phyloP scores from a whole-genome alignment of 2,797 vertebrate species.

The Ispidina lecontei region DNA sequence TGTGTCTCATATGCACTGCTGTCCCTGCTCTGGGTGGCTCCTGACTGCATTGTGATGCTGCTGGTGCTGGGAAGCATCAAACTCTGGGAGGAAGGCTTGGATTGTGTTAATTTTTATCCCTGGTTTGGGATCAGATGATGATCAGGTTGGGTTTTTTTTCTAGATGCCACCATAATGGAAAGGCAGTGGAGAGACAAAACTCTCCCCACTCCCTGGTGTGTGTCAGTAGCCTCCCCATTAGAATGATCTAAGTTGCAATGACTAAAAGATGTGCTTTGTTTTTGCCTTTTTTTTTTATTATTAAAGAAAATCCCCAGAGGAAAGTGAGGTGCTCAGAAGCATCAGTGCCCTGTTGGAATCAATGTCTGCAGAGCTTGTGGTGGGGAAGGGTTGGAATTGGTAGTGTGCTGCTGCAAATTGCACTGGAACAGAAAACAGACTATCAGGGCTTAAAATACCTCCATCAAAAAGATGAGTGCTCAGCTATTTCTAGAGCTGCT shows the following conservation, averaged over 20 bases:
- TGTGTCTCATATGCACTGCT: not conserved
- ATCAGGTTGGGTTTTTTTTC: not conserved
- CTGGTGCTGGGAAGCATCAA: not conserved
- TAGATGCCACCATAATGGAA: not conserved
- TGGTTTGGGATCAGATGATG: not conserved
- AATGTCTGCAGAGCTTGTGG: not conserved
- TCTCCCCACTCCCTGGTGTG: not conserved
- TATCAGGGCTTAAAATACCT: slow-evolving; percentile 44
- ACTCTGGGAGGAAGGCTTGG: not conserved
- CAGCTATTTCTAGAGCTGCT: slow-evolving; percentile 40
- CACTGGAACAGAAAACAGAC: slow-evolving; percentile 19
- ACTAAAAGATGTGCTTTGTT: not conserved
- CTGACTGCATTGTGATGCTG: not conserved
- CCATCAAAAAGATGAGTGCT: slow-evolving; percentile 44
- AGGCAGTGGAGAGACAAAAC: not conserved
- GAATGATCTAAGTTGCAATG: not conserved
- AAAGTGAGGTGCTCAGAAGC: not conserved
- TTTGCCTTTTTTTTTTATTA: not conserved
- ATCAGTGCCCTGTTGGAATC: not conserved
- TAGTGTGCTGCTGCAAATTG: slow-evolving; percentile 31
- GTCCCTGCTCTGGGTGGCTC: not conserved
- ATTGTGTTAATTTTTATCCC: not conserved
- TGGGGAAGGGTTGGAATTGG: not conserved
- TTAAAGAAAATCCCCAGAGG: too few relatives aligned
- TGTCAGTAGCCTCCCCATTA: not conserved